Percentiles rank a stretch among this genome's conserved stretches.
These are phyloP conservation scores for Herpailurus yagouaroundi DNA, from an alignment of 2,113 vertebrate species.

Conservation along the genomic window DNA sequence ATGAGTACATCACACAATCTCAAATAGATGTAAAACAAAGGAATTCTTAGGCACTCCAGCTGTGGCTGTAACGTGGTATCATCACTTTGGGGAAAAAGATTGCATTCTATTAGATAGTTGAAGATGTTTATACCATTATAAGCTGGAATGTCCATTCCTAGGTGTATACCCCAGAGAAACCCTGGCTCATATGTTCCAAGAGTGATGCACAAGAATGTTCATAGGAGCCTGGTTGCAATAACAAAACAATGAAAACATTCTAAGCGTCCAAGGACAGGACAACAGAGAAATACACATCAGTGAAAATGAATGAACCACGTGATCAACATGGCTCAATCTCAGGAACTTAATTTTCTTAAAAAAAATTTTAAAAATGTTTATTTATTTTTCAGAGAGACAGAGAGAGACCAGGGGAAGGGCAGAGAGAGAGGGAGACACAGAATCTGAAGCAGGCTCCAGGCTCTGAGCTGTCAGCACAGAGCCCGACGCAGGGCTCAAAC, in stretches of 20 bases:
- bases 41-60: background rate
- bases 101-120: background rate
- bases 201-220: constrained; percentile 50
- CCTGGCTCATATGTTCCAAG: background rate
- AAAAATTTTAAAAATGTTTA: no score
- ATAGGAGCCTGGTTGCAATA: constrained; percentile 64
- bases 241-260: constrained; percentile 60
- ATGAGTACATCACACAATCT: background rate
- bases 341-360: background rate
- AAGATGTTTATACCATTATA: background rate
- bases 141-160: background rate
- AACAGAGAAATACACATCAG: constrained; percentile 43
- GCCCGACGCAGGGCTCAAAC: rapidly evolving
- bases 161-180: constrained; percentile 7
- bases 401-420: no score
- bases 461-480: no score
- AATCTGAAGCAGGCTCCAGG: no score
- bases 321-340: background rate
- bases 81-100: background rate
- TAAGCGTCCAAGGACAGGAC: constrained; percentile 24
- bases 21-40: background rate
- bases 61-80: background rate
- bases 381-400: no score
- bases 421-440: no score
- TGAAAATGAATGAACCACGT: constrained; percentile 49